Evolutionary conservation across 2,797 vertebrate species (phyloP).

Genomic region (Acomys russatus): DNA sequence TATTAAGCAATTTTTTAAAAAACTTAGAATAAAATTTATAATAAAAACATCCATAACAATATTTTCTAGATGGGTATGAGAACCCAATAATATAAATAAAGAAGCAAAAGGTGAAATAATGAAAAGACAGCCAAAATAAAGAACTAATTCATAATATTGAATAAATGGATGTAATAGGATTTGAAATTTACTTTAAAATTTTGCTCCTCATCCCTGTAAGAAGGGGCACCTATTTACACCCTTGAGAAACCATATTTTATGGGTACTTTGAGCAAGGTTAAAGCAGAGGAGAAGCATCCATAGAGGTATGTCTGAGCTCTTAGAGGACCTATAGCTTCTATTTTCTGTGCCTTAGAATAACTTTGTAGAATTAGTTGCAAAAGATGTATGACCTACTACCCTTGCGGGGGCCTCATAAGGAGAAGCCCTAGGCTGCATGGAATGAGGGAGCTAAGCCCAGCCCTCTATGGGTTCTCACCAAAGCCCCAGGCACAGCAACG

Average conservation of each 20-base stretch:
- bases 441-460: background rate
- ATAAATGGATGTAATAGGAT: background rate
- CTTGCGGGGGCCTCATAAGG: background rate
- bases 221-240: background rate
- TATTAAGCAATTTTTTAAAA: background rate
- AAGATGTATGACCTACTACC: background rate
- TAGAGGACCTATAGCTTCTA: background rate
- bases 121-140: constrained; percentile 6
- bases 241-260: background rate
- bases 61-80: background rate
- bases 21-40: background rate
- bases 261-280: background rate
- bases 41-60: background rate
- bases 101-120: background rate
- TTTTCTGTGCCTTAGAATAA: background rate
- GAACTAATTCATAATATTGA: background rate
- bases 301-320: background rate
- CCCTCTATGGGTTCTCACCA: background rate
- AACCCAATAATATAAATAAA: background rate
- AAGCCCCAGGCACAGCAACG: background rate
- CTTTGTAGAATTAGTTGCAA: background rate
- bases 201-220: background rate
- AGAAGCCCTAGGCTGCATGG: background rate
- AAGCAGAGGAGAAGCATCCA: background rate
- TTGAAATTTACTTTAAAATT: background rate